Percentiles rank a stretch among this genome's conserved stretches.
These are phyloP conservation scores for Iguana delicatissima DNA, from an alignment of 2,797 vertebrate species.

Conservation along the genomic window DNA sequence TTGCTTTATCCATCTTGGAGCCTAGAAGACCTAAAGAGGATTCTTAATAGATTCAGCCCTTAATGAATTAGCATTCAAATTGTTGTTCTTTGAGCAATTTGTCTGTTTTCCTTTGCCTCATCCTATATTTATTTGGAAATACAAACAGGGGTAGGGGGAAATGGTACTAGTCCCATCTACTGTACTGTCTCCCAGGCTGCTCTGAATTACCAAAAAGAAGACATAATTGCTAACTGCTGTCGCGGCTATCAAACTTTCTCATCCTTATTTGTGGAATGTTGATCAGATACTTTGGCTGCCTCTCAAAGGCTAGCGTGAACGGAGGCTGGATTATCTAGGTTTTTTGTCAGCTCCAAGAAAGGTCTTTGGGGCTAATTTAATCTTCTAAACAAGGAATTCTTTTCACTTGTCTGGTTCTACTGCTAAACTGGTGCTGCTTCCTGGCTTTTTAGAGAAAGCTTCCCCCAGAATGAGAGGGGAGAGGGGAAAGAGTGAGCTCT, in stretches of 20 bases:
- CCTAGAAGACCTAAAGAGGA: background rate
- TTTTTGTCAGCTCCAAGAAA: background rate
- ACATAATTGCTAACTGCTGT: background rate
- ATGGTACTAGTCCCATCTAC: background rate
- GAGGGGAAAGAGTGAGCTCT: background rate
- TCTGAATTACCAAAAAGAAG: background rate
- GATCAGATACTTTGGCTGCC: background rate
- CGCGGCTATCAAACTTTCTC: background rate
- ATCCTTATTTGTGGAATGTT: background rate
- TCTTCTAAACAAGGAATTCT: constrained; percentile 18
- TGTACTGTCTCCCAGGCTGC: background rate
- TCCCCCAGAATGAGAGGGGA: background rate
- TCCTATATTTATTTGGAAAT: background rate
- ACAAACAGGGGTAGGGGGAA: background rate
- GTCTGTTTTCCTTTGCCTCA: background rate
- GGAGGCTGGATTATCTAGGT: background rate
- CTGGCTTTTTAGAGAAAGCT: constrained; percentile 15
- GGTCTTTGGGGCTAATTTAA: background rate
- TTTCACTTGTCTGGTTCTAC: background rate
- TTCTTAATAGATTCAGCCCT: background rate
- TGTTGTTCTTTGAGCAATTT: background rate
- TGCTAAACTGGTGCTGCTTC: background rate
- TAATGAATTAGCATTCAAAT: background rate
- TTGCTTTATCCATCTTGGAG: background rate
- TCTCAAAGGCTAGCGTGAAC: background rate